Evolutionary conservation across 2,797 vertebrate species (phyloP).

Genomic region (Nothura maculosa): DNA sequence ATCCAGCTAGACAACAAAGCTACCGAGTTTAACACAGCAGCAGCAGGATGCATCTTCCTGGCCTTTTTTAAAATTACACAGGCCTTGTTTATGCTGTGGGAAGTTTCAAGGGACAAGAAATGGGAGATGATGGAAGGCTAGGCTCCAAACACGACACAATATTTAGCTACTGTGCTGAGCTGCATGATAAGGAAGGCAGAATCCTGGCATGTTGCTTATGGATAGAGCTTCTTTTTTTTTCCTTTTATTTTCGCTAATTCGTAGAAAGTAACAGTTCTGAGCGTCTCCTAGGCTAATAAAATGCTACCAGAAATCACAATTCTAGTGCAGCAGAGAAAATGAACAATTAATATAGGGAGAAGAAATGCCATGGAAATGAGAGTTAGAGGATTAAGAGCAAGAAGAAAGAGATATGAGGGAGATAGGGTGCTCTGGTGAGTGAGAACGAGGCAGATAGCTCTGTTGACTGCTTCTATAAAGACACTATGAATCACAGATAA

Average conservation of each 20-base stretch:
- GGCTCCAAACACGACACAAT: background rate
- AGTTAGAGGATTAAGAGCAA: background rate
- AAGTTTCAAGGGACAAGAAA: background rate
- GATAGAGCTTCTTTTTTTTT: too few species aligned
- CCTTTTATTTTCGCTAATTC: background rate
- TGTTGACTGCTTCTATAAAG: background rate
- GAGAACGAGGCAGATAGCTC: background rate
- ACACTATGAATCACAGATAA: background rate
- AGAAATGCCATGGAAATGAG: background rate
- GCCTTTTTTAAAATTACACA: background rate
- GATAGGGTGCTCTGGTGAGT: background rate
- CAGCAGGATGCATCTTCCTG: background rate
- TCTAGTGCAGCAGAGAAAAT: background rate
- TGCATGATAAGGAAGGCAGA: background rate
- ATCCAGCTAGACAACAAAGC: background rate
- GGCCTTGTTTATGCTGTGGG: fast-evolving
- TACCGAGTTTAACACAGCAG: background rate
- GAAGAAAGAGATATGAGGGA: fast-evolving
- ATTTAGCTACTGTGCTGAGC: fast-evolving
- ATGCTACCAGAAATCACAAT: background rate
- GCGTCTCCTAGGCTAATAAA: background rate
- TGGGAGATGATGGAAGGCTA: background rate
- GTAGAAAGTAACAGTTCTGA: background rate
- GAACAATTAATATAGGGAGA: background rate
- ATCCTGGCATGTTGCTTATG: background rate